Evolutionary conservation across 2,797 vertebrate genomes (phyloP).

Genomic region (Enteromius unitaeniatus): DNA sequence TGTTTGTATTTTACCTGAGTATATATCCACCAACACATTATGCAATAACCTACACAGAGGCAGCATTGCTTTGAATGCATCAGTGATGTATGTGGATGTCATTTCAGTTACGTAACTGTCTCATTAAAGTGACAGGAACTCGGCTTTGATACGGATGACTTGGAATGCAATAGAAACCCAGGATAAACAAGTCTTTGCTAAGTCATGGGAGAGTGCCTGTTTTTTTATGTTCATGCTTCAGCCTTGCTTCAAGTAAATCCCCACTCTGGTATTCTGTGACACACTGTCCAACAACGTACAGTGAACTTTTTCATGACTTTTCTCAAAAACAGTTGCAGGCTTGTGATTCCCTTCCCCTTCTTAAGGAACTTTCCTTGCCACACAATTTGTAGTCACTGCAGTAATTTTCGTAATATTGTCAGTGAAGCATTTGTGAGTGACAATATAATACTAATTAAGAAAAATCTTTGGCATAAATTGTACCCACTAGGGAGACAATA

Average conservation of each 20-base stretch:
- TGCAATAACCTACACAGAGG: constrained; percentile 19
- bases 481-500: constrained; percentile 21
- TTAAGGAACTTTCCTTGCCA: constrained; percentile 3
- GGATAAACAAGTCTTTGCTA: constrained; percentile 42
- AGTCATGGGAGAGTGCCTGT: constrained; percentile 8
- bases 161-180: constrained; percentile 30
- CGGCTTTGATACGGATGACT: constrained; percentile 47
- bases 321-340: neutral
- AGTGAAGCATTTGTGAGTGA: constrained; percentile 17
- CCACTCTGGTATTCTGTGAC: neutral
- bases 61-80: constrained; percentile 15
- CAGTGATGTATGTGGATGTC: constrained; percentile 28
- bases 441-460: constrained; percentile 36
- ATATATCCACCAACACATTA: constrained; percentile 15
- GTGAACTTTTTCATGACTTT: neutral
- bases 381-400: neutral
- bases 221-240: neutral
- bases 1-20: constrained; percentile 7
- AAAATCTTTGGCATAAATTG: constrained; percentile 19
- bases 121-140: constrained; percentile 46
- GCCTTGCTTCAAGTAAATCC: neutral
- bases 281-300: neutral
- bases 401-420: constrained; percentile 23
- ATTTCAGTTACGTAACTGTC: constrained; percentile 40
- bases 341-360: neutral